Evolutionary conservation across 1,140 invertebrate genomes (phyloP), one percentile per base, ranked within the genome.

Genomic region (Bicyclus anynana): DNA sequence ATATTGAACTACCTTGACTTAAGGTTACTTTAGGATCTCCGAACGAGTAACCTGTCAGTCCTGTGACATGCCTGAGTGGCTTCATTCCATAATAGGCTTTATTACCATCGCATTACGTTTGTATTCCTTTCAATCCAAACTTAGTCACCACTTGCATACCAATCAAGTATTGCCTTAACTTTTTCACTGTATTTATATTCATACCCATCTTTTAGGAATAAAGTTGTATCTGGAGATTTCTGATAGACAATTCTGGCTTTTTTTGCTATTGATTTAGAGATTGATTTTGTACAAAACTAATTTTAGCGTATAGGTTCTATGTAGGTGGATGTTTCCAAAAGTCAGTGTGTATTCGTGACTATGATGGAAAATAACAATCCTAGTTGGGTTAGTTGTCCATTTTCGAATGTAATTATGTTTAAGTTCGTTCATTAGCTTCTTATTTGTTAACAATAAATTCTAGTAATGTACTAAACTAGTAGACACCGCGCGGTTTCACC

Each of bases 131-230:
- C n/a, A 20, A n/a, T 20, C 17, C 16, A 26, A 47, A 26, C 23
- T 44, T 44, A 44, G 18, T 53, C 47, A 51, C 37, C n/a, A 23
- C 35, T 42, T 44, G 59, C 37, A 61, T 61, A 61, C 59, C 29
- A 61, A 61, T 54, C 26, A 44, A 44, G 14, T 50, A n/a, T 56
- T 40, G 33, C 52, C 44, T 53, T 37, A 58, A 48, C 38, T 52
- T 59, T 52, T 59, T 53, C 21, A 47, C 27, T n/a, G 29, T 47
- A 47, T 50, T 50, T 20, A 53, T 42, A 53, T 54, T 47, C 40
- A 47, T 21, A 35, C 40, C 6, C 26, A 54, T 47, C 52, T 54
- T 47, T 17, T 20, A 20, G 12, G 37, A 21, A 2, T 50, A 50
- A 10, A 29, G 10, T 20, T 48, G n/a, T 23, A 20, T 29, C n/a